Evolutionary conservation across 2,888 invertebrate genomes (phyloP).

Genomic region (Drosophila formosana): DNA sequence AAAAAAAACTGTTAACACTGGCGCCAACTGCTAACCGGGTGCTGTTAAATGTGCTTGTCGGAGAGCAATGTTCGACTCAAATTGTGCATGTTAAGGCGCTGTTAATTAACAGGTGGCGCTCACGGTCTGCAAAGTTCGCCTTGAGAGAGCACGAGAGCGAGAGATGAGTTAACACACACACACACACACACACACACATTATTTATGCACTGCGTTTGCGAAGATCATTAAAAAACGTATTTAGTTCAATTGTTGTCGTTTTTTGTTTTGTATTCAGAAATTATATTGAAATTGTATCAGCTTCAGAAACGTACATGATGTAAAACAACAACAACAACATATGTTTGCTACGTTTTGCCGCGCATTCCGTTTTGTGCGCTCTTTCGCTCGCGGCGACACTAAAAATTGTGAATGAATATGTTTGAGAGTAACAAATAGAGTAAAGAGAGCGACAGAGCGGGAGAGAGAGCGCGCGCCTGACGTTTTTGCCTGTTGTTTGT

Average conservation of each 20-base stretch:
- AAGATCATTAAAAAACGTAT: conserved; percentile 25
- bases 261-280: neutral
- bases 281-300: neutral
- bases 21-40: conserved; percentile 56
- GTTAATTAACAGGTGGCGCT: conserved; percentile 60
- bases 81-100: conserved; percentile 52
- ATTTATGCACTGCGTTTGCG: conserved; percentile 12
- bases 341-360: conserved; percentile 40
- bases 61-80: conserved; percentile 47
- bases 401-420: conserved; percentile 58
- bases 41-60: conserved; percentile 30
- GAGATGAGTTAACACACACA: neutral
- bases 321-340: conserved; percentile 29
- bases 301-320: neutral
- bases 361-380: conserved; percentile 41
- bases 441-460: conserved; percentile 17
- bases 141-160: conserved; percentile 9
- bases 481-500: conserved; percentile 60
- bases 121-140: conserved; percentile 29
- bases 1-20: conserved; percentile 55
- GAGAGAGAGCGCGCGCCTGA: conserved; percentile 40
- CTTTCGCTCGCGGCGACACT: conserved; percentile 36
- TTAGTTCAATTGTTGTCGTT: neutral
- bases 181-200: conserved; percentile 1
- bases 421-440: conserved; percentile 42